Base-by-base conservation (phyloP, 2,113 vertebrate species). In the Lepus europaeus region DNA sequence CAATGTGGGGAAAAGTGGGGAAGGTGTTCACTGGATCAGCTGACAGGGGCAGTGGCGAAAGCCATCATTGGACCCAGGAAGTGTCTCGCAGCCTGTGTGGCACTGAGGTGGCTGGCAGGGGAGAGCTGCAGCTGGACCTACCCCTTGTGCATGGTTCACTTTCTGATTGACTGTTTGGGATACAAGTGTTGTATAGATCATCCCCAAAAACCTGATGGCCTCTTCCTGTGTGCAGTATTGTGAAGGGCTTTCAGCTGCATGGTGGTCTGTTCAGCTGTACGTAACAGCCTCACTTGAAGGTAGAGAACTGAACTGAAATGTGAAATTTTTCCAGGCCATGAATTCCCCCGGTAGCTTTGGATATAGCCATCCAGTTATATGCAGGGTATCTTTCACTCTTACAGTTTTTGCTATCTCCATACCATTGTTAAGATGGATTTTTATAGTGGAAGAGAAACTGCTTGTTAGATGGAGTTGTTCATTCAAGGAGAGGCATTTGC, bases 391-490 rank as follows among this genome's bases (percentile, higher is more conserved):
- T 92, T 94, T 84, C 29, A 82, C 16, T 81, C 4, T 73, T 63
- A 83, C 36, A 36, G 25, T 68, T 20, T 94, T 90, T 89, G 53
- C 39, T 73, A 10, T 85, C 51, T 79, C 76, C 11, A 23, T 69
- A 51, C 39, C 87, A 1, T 91, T 92, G 31, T 83, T 95, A 82
- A 49, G 88, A 45, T 9, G 27, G 89, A 76, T 77, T 91, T 76
- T 84, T 70, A 10, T 82, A 10, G 6, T 69, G 61, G 39, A 79
- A 39, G 86, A 81, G 36, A 85, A 53, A 68, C 19, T 94, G 31
- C 31, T 68, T 78, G 8, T 83, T 23, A 83, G n/a, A 77, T 82
- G 27, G 14, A 72, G 0, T 69, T 87, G 59, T 90, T 92, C 29
- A 63, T 69, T 66, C 78, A 39, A 61, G 33, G 53, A 95, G 77